These are phyloP conservation scores for Paralvinella palmiformis DNA, from an alignment of 1,140 invertebrate species.

Conservation along the genomic window DNA sequence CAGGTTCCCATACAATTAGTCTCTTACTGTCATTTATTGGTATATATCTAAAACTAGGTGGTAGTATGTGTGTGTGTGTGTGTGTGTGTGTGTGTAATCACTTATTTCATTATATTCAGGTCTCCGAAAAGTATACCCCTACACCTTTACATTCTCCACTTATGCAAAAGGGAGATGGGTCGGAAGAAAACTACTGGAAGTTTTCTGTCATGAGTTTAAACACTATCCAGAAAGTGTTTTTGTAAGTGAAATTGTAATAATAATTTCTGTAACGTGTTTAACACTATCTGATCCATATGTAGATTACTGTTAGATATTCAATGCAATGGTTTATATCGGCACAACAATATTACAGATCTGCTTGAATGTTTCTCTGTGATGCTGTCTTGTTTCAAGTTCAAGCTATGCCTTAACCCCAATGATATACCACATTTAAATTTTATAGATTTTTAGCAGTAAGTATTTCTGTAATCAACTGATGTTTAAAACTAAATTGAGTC, in stretches of 20 bases:
- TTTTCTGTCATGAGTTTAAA: slow-evolving; percentile 86
- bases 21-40: not conserved
- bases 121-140: slow-evolving; percentile 95
- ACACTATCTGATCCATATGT: not conserved
- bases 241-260: slow-evolving; percentile 42
- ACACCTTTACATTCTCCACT: slow-evolving; percentile 94
- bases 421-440: not conserved
- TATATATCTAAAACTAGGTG: not conserved
- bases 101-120: slow-evolving; percentile 50
- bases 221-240: slow-evolving; percentile 71
- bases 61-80: not conserved
- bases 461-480: not conserved
- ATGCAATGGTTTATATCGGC: not conserved
- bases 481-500: not conserved
- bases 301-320: not conserved
- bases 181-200: slow-evolving; percentile 86
- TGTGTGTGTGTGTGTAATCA: not conserved
- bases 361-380: not conserved
- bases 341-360: not conserved
- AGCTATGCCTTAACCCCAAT: not conserved
- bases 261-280: not conserved
- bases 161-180: slow-evolving; percentile 98
- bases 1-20: not conserved
- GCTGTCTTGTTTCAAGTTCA: not conserved
- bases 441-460: not conserved